These are phyloP conservation scores for Orchestia grillus DNA, from an alignment of 1,140 invertebrate genomes.

Conservation along the genomic window DNA sequence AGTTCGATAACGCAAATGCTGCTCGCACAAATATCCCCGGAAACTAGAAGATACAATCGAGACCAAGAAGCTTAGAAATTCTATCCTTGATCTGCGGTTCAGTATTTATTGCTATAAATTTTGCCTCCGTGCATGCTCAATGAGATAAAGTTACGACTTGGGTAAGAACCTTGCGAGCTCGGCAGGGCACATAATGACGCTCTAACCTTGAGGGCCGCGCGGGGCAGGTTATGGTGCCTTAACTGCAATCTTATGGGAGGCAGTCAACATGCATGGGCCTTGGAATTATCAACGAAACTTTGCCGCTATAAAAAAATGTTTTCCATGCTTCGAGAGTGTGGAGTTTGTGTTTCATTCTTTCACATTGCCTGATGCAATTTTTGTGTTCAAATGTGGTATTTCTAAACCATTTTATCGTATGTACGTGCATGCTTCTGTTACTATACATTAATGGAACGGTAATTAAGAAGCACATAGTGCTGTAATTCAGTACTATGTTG, in stretches of 20 bases:
- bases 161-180: neutral
- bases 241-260: neutral
- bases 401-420: no score
- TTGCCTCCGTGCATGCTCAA: slow-evolving; percentile 5
- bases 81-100: slow-evolving; percentile 14
- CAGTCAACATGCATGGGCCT: neutral
- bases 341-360: neutral
- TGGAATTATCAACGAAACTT: neutral
- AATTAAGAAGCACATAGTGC: no score
- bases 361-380: neutral
- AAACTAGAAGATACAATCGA: neutral
- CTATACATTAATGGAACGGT: no score
- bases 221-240: neutral
- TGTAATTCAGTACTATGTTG: no score
- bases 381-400: no score
- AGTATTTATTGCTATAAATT: neutral
- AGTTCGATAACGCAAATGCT: no score
- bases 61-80: neutral
- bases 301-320: neutral
- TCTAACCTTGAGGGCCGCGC: no score
- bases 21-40: neutral
- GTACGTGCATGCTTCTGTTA: no score
- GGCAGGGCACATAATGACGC: neutral
- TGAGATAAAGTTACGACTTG: slow-evolving; percentile 22
- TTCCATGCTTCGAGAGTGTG: neutral